Conservation (phyloP, 1,140 invertebrate genomes). For the Trichoplusia ni region DNA sequence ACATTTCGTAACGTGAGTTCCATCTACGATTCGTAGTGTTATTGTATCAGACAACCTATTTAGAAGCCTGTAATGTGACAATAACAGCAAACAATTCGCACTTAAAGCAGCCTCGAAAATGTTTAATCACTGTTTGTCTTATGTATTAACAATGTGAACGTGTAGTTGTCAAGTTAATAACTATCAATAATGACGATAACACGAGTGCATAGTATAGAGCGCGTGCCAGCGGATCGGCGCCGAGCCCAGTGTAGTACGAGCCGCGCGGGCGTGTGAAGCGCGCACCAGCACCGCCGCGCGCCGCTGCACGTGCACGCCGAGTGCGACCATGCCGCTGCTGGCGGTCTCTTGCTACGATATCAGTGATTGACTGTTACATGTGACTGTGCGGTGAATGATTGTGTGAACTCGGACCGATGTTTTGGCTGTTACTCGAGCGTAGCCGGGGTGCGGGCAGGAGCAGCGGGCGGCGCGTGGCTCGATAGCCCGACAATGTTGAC, state of each 20-base stretch:
- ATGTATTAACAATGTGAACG: conserved; percentile 22
- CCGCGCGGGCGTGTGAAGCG: conserved; percentile 61
- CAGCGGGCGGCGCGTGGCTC: conserved; percentile 58
- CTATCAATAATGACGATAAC: conserved; percentile 49
- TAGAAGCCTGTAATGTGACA: conserved; percentile 4
- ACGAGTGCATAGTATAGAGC: conserved; percentile 42
- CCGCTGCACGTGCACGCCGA: conserved; percentile 54
- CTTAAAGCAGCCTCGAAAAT: conserved; percentile 4
- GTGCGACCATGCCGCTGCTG: conserved; percentile 28
- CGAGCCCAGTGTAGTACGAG: conserved; percentile 59
- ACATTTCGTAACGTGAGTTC: conserved; percentile 26
- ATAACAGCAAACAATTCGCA: conserved; percentile 19
- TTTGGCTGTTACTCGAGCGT: conserved; percentile 45
- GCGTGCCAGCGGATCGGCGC: conserved; percentile 41
- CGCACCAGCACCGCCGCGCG: conserved; percentile 43
- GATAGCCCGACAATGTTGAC: conserved; percentile 68
- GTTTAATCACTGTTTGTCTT: conserved; percentile 21
- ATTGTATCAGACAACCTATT: conserved; percentile 15
- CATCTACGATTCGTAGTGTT: not conserved
- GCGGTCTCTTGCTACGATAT: not conserved
- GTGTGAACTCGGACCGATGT: conserved; percentile 58
- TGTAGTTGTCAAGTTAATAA: conserved; percentile 26
- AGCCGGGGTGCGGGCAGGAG: conserved; percentile 56
- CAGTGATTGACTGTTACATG: conserved; percentile 37
- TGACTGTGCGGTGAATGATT: conserved; percentile 33